Percentiles rank a stretch among this genome's conserved stretches.
These are phyloP conservation scores for Temnopleurus reevesii DNA, from an alignment of 53 echinoderm and acorn worm species.

Conservation along the genomic window DNA sequence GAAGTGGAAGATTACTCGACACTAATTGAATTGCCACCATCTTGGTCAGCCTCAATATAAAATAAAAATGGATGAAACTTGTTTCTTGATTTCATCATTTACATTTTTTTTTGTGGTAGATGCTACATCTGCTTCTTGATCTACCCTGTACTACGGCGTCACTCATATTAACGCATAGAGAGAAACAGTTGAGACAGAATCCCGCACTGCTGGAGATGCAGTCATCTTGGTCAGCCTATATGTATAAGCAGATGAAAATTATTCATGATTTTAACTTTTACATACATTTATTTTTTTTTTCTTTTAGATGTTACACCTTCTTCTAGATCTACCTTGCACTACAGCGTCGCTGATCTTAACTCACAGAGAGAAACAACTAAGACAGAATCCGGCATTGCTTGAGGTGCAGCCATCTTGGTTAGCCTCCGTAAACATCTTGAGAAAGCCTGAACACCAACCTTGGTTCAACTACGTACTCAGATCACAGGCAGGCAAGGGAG, in stretches of 20 bases:
- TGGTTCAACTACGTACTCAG: conserved; percentile 90
- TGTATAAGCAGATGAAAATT: conserved; percentile 66
- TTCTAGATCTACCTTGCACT: conserved; percentile 90
- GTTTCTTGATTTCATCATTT: no score
- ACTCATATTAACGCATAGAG: conserved; percentile 72
- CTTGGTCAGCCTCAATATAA: no score
- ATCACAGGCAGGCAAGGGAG: conserved; percentile 75
- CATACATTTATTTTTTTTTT: background rate
- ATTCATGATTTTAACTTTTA: no score
- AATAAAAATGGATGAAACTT: no score
- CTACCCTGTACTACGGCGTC: conserved; percentile 89
- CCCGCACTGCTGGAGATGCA: conserved; percentile 53
- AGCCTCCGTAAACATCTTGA: conserved; percentile 63
- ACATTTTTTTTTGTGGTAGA: conserved; percentile 26
- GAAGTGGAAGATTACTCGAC: no score
- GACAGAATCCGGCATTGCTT: conserved; percentile 50
- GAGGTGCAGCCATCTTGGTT: conserved; percentile 64
- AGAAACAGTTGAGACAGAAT: conserved; percentile 52
- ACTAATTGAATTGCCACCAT: no score
- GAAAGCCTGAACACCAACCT: conserved; percentile 81
- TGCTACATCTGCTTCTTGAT: conserved; percentile 86
- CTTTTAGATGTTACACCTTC: conserved; percentile 75
- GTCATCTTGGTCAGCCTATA: conserved; percentile 60
- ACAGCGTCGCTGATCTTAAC: conserved; percentile 83
- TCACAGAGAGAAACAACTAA: conserved; percentile 62